These are phyloP conservation scores for Drosophila baimaii DNA, from an alignment of 1,140 invertebrate genomes.

Conservation along the genomic window DNA sequence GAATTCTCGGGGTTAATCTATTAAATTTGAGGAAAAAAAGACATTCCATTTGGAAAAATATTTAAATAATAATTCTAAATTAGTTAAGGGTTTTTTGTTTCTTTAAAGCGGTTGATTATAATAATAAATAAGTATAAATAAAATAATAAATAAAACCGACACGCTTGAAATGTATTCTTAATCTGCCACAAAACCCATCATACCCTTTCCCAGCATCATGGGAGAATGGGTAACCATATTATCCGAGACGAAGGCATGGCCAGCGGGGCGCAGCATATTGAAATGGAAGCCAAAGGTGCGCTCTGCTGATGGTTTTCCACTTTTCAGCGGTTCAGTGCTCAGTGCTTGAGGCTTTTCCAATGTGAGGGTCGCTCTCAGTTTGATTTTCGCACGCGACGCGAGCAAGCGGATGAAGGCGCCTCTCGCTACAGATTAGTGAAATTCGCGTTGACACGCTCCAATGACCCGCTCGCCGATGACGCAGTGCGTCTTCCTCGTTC, in stretches of 20 bases:
- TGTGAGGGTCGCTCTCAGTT: constrained; percentile 68
- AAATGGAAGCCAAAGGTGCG: constrained; percentile 64
- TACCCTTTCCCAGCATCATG: constrained; percentile 1
- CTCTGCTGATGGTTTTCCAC: constrained; percentile 36
- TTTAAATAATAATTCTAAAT: too few species aligned
- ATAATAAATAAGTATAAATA: constrained; percentile 9
- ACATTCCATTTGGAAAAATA: too few species aligned
- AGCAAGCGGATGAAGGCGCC: constrained; percentile 23
- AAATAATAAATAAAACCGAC: constrained; percentile 1
- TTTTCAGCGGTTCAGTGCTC: constrained; percentile 42
- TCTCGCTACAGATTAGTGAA: constrained; percentile 6
- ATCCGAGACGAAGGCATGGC: constrained; percentile 9
- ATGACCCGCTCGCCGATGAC: constrained; percentile 59
- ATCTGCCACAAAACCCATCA: too few species aligned
- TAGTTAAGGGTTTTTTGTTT: too few species aligned
- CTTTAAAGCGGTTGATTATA: too few species aligned
- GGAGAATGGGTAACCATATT: constrained; percentile 6
- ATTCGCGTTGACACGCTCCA: constrained; percentile 50
- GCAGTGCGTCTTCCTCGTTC: constrained; percentile 53
- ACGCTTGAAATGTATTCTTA: too few species aligned
- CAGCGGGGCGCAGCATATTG: constrained; percentile 47
- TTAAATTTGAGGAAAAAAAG: too few species aligned
- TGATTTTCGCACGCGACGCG: constrained; percentile 61
- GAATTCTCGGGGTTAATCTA: too few species aligned
- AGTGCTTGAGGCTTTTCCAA: constrained; percentile 28